Percentiles rank a stretch among this genome's conserved stretches.
phyloP scores from a whole-genome alignment of 2,113 vertebrate species.

The Hypomesus transpacificus region DNA sequence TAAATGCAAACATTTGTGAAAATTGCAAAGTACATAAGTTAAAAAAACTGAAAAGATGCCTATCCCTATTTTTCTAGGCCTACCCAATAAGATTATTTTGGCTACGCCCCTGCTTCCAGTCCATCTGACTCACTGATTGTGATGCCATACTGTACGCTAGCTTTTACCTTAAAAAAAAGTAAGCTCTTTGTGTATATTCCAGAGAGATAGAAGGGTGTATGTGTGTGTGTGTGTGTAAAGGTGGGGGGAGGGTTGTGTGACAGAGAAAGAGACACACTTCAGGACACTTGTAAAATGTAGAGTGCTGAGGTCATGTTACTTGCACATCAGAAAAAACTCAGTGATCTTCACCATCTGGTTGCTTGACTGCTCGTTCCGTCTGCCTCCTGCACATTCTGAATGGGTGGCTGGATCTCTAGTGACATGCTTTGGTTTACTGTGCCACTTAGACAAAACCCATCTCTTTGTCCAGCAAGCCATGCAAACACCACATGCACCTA shows the following conservation, averaged over 20 bases:
- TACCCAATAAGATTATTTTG: too few relatives aligned
- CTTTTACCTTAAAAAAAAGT: too few relatives aligned
- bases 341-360: conserved; percentile 69
- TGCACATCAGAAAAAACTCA: conserved; percentile 43
- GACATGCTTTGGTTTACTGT: conserved; percentile 42
- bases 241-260: conserved; percentile 11
- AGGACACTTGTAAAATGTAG: conserved; percentile 47
- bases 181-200: conserved; percentile 8
- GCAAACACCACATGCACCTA: conserved; percentile 48
- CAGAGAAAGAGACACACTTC: conserved; percentile 2
- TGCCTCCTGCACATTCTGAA: conserved; percentile 29
- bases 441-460: conserved; percentile 27
- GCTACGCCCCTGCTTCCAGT: too few relatives aligned
- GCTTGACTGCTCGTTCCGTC: conserved; percentile 34
- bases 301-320: conserved; percentile 63
- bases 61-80: too few relatives aligned
- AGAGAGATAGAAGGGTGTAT: neutral
- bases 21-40: too few relatives aligned
- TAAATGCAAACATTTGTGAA: too few relatives aligned
- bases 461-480: conserved; percentile 45
- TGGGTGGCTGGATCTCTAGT: conserved; percentile 47
- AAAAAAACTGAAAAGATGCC: too few relatives aligned
- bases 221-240: neutral
- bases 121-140: too few relatives aligned
- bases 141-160: neutral